A percentile compares a stretch with the other conserved stretches of the same genome.
Conservation (phyloP, 2,888 invertebrate genomes). For the Podabrus alpinus region DNA sequence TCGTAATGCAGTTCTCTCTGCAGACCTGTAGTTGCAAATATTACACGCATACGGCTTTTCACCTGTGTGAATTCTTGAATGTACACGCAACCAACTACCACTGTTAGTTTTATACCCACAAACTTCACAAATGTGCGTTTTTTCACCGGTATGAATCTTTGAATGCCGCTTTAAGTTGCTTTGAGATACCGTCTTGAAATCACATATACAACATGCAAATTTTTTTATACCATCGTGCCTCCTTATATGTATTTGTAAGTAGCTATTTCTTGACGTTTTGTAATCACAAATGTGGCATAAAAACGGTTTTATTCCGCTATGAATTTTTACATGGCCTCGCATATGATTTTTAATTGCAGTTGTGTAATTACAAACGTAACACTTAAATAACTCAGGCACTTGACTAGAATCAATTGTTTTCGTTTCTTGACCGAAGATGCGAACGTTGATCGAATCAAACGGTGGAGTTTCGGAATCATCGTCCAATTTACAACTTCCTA, state of each 20-base stretch:
- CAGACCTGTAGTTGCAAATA: slow-evolving; percentile 38
- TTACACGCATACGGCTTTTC: slow-evolving; percentile 52
- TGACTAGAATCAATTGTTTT: not conserved
- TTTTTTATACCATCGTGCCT: not conserved
- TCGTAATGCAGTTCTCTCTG: slow-evolving; percentile 51
- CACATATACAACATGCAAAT: not conserved
- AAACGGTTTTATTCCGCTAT: not conserved
- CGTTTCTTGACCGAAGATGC: not conserved
- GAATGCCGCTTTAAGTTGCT: not conserved
- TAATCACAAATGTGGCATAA: not conserved
- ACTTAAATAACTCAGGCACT: not conserved
- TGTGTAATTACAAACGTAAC: not conserved
- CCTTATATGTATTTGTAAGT: not conserved
- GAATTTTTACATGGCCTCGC: not conserved
- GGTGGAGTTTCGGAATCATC: not conserved
- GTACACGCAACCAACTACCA: slow-evolving; percentile 25
- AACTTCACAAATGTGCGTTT: not conserved
- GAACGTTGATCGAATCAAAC: not conserved
- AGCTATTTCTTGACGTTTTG: not conserved
- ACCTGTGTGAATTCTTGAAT: slow-evolving; percentile 52
- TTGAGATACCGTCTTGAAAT: not conserved
- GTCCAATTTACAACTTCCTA: not conserved
- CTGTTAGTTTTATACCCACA: not conserved
- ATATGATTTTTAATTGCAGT: not conserved
- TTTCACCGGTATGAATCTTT: not conserved